A percentile compares a stretch with the other conserved stretches of the same genome.
These are phyloP conservation scores for Trichomalopsis sarcophagae DNA, from an alignment of 1,140 invertebrate genomes.

Conservation along the genomic window DNA sequence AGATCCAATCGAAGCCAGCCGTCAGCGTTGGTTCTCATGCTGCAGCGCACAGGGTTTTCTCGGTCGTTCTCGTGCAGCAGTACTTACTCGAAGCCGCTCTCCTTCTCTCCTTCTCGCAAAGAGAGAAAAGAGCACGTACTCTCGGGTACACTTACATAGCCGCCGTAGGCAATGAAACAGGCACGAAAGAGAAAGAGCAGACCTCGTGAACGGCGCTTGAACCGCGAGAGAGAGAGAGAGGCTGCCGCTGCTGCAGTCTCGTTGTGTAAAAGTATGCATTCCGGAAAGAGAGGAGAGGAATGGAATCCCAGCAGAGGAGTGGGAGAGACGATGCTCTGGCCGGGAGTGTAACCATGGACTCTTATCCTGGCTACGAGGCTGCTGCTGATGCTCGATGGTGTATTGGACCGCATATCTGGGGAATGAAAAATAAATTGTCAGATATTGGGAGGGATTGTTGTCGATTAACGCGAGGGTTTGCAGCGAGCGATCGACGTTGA, in stretches of 20 bases:
- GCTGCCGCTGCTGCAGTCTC: not conserved
- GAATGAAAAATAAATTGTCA: not conserved
- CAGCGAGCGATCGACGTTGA: too few relatives aligned
- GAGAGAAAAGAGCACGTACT: constrained; percentile 6
- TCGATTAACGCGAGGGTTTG: too few relatives aligned
- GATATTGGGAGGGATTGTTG: not conserved
- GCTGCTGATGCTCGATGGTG: not conserved
- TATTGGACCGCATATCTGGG: not conserved
- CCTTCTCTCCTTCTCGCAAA: not conserved
- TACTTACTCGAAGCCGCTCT: not conserved
- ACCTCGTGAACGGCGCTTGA: constrained; percentile 28
- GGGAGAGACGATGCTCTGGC: not conserved
- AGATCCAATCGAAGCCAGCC: too few relatives aligned
- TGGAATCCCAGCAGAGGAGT: constrained; percentile 47
- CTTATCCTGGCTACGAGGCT: not conserved
- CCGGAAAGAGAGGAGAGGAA: constrained; percentile 55
- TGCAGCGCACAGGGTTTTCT: not conserved
- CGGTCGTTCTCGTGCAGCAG: not conserved
- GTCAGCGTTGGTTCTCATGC: not conserved
- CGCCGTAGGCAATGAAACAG: constrained; percentile 36
- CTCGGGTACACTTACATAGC: constrained; percentile 2
- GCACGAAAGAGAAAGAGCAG: constrained; percentile 35
- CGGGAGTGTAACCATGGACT: not conserved
- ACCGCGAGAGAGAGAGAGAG: not conserved
- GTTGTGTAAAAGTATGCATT: constrained; percentile 48